These are phyloP conservation scores for Choristoneura rosaceana DNA, from an alignment of 2,888 invertebrate species.

Conservation along the genomic window DNA sequence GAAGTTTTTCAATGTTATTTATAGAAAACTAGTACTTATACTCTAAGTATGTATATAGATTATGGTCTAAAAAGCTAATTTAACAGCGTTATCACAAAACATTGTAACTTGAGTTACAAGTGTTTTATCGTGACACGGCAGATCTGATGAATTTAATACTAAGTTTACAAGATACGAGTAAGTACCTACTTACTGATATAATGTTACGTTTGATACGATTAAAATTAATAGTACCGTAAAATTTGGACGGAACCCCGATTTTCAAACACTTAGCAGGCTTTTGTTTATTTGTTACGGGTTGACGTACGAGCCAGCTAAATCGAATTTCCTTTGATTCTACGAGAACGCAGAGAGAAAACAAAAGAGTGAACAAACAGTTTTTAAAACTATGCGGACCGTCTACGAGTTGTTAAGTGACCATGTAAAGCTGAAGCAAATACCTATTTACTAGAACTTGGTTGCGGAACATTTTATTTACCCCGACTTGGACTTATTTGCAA, in stretches of 20 bases:
- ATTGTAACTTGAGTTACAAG: too few species aligned
- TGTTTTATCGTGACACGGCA: too few species aligned
- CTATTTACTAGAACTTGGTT: background rate
- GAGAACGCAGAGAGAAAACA: conserved; percentile 62
- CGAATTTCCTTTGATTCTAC: conserved; percentile 80
- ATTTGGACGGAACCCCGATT: conserved; percentile 19
- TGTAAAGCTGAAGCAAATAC: background rate
- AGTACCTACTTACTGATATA: background rate
- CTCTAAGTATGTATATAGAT: too few species aligned
- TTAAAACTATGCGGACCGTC: conserved; percentile 14
- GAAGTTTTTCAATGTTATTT: too few species aligned
- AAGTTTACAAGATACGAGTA: too few species aligned
- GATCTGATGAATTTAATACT: too few species aligned
- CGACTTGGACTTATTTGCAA: background rate
- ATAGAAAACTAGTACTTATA: too few species aligned
- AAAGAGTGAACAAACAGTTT: conserved; percentile 49
- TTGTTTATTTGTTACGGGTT: conserved; percentile 45
- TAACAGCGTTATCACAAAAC: too few species aligned
- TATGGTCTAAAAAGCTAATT: too few species aligned
- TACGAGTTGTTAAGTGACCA: conserved; percentile 7
- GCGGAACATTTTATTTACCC: background rate
- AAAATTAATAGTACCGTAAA: background rate
- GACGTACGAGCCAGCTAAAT: conserved; percentile 68
- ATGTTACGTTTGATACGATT: background rate
- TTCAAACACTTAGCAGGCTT: conserved; percentile 10